Evolutionary conservation across 2,797 vertebrate genomes (phyloP).

Genomic region (Galagoides demidoff): DNA sequence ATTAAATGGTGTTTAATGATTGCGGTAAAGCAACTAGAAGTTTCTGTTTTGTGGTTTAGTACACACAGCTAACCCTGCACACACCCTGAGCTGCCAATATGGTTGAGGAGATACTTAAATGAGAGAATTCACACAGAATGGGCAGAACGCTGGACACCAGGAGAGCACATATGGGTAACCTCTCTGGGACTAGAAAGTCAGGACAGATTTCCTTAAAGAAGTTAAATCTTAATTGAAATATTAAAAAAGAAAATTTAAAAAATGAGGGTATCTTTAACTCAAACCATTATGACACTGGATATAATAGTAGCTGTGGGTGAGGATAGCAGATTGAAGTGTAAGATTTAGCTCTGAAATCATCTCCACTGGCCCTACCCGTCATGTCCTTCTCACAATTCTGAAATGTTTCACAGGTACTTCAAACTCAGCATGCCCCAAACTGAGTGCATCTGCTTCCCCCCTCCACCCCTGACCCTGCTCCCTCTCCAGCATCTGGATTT

Average conservation of each 20-base stretch:
- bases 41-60: background rate
- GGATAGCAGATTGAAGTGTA: background rate
- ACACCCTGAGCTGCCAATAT: background rate
- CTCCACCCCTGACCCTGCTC: background rate
- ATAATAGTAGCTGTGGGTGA: background rate
- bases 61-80: background rate
- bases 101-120: background rate
- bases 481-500: background rate
- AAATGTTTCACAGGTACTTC: background rate
- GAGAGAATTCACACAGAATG: background rate
- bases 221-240: background rate
- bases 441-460: background rate
- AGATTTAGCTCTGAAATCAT: conserved; percentile 32
- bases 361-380: background rate
- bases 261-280: background rate
- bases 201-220: background rate
- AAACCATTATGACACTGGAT: background rate
- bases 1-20: background rate
- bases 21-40: background rate
- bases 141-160: background rate
- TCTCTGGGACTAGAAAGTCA: background rate
- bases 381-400: background rate
- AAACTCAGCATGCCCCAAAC: background rate
- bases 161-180: background rate
- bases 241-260: background rate